A percentile compares a stretch with the other conserved stretches of the same genome.
These are phyloP conservation scores for Netelia inedita DNA, from an alignment of 2,888 invertebrate genomes.

Conservation along the genomic window DNA sequence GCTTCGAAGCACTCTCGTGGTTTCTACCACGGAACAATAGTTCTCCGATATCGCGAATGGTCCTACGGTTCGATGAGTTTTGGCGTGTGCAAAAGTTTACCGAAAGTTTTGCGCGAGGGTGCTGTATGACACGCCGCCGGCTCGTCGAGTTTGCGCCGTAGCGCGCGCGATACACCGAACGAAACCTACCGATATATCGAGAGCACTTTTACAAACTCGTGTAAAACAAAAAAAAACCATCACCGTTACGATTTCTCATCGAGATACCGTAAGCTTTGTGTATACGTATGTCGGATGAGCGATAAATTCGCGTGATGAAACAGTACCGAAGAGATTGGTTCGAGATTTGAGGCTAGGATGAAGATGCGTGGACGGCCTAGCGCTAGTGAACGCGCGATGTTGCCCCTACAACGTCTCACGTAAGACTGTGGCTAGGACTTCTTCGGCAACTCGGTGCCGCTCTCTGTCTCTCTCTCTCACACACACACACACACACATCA, in stretches of 20 bases:
- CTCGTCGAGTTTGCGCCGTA: not conserved
- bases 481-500: not conserved
- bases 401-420: conserved; percentile 61
- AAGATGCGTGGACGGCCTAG: not conserved
- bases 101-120: not conserved
- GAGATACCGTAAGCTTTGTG: no score
- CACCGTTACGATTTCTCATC: no score
- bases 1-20: conserved; percentile 18
- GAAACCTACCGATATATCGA: no score
- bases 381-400: conserved; percentile 26
- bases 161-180: not conserved
- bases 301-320: not conserved
- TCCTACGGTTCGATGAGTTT: conserved; percentile 13
- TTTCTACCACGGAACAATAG: conserved; percentile 8
- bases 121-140: not conserved
- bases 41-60: conserved; percentile 2
- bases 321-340: not conserved
- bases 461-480: not conserved
- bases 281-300: not conserved
- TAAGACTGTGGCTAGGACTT: conserved; percentile 69
- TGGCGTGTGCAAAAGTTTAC: conserved; percentile 10
- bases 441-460: conserved; percentile 58
- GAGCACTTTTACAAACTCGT: no score
- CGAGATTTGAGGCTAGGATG: not conserved
- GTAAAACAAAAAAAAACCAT: no score